These are phyloP conservation scores for Pimpla rufipes DNA, from an alignment of 2,888 invertebrate genomes.

Conservation along the genomic window DNA sequence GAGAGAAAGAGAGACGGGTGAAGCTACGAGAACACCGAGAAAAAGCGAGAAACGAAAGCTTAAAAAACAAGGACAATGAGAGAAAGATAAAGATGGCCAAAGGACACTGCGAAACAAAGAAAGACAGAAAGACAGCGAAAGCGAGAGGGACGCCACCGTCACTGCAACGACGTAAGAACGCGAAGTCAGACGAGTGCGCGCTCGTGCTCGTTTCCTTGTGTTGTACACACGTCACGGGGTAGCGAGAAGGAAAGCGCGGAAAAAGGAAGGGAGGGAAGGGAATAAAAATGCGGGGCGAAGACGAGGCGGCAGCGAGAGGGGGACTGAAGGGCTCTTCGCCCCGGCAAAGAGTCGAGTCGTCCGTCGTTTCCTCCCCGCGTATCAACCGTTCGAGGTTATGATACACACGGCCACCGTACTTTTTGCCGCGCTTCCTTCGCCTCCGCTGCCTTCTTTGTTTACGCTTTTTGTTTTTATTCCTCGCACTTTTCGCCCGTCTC, in stretches of 20 bases:
- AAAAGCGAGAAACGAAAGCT: constrained; percentile 39
- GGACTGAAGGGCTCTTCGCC: constrained; percentile 43
- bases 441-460: too few species aligned
- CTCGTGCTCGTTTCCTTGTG: too few species aligned
- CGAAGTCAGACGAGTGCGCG: constrained; percentile 43
- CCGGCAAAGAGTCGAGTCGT: constrained; percentile 46
- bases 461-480: constrained; percentile 36
- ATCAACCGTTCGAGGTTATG: too few species aligned
- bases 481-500: constrained; percentile 11
- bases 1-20: background rate
- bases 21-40: constrained; percentile 58
- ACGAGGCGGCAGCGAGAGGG: constrained; percentile 30
- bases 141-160: constrained; percentile 8
- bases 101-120: constrained; percentile 61
- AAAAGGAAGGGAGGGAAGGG: constrained; percentile 36
- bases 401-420: too few species aligned
- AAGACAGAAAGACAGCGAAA: constrained; percentile 62
- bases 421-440: too few species aligned
- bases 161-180: background rate
- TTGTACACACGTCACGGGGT: background rate
- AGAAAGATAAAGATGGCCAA: constrained; percentile 65
- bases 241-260: background rate
- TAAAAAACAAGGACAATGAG: constrained; percentile 47
- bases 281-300: constrained; percentile 25
- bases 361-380: constrained; percentile 13